Base-by-base conservation (phyloP, 2,888 invertebrate species). In the Drosophila kambysellisi region DNA sequence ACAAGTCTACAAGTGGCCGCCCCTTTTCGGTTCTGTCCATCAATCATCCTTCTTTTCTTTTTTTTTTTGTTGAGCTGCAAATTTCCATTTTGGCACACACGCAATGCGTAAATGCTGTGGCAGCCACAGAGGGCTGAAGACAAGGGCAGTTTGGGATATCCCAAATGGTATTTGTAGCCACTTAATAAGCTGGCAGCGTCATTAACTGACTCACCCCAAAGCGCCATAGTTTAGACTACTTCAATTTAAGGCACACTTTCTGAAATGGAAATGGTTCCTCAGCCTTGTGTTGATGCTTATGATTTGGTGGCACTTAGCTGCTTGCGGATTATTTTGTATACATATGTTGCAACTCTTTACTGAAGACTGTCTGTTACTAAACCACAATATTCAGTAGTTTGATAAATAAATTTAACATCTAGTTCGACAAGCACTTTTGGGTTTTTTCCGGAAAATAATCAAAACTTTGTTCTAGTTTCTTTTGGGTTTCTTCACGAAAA, bases 21-120 rank as follows among this genome's bases (percentile, higher is more conserved):
- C 53, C 32, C 30, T 17, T 59, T 25, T 15, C 46, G 17, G 30
- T n/a, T 12, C 32, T 43, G 56, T 20, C 41, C 80, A 74, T 65
- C 61, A 79, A 79, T 75, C 76, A 80, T 60, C 20, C 51, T 41
- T 50, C 46, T 52, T 20, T 35, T 41, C 43, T 48, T 52, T 12
- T 37, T 51, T 12, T 37, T 51, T 51, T 25, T 48, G 61, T n/a
- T 41, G 30, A 48, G 46, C 59, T 70, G 68, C 41, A 43, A 56
- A 37, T 33, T 59, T 30, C 4, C 35, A 15, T 39, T 48, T 29
- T 59, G 35, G 51, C 62, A 46, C 73, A 65, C 65, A 63, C 63
- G 56, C 70, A 73, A 62, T 52, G 52, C 53, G 32, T 59, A 37
- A 56, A 39, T 39, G 29, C 17, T 8, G 3, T 30, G 17, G 33